Conservation (phyloP, 2,797 vertebrate genomes). For the Avahi laniger region DNA sequence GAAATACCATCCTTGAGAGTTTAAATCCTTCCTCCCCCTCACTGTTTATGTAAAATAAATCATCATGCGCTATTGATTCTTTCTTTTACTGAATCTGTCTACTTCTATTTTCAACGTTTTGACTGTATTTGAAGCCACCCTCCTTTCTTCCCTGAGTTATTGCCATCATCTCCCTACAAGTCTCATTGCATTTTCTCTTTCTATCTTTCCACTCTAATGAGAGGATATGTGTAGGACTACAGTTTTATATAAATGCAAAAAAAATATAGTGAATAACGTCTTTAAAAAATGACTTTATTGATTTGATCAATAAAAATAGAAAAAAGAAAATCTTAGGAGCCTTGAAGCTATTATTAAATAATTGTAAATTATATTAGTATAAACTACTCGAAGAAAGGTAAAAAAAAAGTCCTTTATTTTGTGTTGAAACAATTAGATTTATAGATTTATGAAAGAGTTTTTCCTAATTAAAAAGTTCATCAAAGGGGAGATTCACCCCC, state of each 20-base stretch:
- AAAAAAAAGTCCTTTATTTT: not conserved
- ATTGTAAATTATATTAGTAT: not conserved
- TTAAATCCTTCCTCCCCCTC: not conserved
- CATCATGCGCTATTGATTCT: not conserved
- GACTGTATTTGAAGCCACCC: not conserved
- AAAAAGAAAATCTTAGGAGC: not conserved
- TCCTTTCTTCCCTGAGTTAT: not conserved
- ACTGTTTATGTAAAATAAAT: not conserved
- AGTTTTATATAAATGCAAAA: not conserved
- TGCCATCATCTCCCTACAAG: not conserved
- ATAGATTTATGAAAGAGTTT: not conserved
- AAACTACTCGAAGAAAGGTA: not conserved
- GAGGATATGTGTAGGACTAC: not conserved
- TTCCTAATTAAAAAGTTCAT: not conserved
- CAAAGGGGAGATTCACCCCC: not conserved
- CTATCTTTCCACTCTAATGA: not conserved
- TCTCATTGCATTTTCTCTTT: not conserved
- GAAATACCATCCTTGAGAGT: not conserved
- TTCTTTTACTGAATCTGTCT: not conserved
- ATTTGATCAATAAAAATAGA: not conserved
- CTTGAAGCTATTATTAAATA: not conserved
- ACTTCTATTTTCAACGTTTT: not conserved
- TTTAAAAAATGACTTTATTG: not conserved
- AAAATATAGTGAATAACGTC: not conserved
- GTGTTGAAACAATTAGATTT: not conserved